These are phyloP conservation scores for Clarias pachynema DNA, from an alignment of 2,797 vertebrate genomes.

Conservation along the genomic window DNA sequence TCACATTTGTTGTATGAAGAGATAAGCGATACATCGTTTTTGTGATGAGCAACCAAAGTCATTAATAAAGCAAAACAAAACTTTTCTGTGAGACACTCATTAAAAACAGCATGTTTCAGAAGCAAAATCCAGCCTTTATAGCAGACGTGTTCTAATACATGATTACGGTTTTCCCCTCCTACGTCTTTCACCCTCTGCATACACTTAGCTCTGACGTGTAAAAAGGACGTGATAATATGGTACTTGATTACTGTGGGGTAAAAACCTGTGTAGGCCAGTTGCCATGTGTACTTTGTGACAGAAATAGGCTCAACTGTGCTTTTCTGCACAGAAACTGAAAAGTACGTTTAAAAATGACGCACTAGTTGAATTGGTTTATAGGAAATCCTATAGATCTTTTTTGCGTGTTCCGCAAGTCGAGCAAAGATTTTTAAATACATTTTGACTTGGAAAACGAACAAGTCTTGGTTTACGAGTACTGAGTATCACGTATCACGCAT, in stretches of 20 bases:
- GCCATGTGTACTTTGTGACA: conserved; percentile 15
- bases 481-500: no score
- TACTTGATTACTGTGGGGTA: neutral
- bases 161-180: neutral
- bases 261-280: neutral
- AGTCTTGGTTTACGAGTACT: no score
- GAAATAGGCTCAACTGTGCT: conserved; percentile 5
- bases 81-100: neutral
- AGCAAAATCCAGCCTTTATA: neutral
- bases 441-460: no score
- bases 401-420: no score
- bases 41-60: neutral
- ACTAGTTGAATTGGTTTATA: neutral
- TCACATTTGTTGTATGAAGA: neutral
- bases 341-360: neutral
- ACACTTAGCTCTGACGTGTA: neutral
- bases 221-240: neutral
- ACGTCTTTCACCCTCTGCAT: neutral
- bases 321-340: conserved; percentile 9
- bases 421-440: no score
- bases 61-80: neutral
- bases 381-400: neutral
- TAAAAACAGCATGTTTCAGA: neutral
- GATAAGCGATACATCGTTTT: neutral
- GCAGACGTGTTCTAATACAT: neutral